Evolutionary conservation across 23 tunicate genomes (phyloP).

Genomic region (Ascidia mentula): DNA sequence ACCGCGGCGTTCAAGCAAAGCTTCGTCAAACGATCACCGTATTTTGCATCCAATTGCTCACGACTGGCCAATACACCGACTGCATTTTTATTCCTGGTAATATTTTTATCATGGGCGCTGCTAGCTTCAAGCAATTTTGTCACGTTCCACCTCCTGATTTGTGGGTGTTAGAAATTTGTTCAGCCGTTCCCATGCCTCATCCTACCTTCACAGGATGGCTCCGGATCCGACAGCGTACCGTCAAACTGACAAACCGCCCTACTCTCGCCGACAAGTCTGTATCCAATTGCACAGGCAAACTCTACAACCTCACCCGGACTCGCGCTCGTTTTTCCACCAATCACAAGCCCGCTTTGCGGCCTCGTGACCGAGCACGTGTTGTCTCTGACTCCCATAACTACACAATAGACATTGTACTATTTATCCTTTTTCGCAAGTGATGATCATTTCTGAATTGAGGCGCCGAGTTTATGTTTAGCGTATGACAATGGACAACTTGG

Average conservation of each 20-base stretch:
- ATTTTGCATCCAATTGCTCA: no score
- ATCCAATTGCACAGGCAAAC: neutral
- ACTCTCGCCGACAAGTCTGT: neutral
- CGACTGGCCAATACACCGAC: no score
- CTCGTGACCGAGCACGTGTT: neutral
- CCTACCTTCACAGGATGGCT: neutral
- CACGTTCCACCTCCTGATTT: no score
- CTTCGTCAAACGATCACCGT: no score
- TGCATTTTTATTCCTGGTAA: no score
- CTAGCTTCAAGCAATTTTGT: no score
- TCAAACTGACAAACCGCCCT: slow-evolving; percentile 1
- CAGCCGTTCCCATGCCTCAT: no score
- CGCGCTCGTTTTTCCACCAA: slow-evolving; percentile 1
- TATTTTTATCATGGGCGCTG: no score
- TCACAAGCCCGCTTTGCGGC: neutral
- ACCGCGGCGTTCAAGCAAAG: no score
- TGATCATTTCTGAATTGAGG: neutral
- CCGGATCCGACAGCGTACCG: neutral
- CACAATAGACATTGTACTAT: neutral
- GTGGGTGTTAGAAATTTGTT: no score
- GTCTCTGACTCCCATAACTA: neutral
- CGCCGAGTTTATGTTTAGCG: neutral
- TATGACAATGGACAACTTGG: neutral
- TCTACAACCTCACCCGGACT: neutral
- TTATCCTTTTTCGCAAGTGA: neutral